A percentile compares a stretch with the other conserved stretches of the same genome.
These are phyloP conservation scores for Gymnopithys bicolor DNA, from an alignment of 2,797 vertebrate species.

Conservation along the genomic window DNA sequence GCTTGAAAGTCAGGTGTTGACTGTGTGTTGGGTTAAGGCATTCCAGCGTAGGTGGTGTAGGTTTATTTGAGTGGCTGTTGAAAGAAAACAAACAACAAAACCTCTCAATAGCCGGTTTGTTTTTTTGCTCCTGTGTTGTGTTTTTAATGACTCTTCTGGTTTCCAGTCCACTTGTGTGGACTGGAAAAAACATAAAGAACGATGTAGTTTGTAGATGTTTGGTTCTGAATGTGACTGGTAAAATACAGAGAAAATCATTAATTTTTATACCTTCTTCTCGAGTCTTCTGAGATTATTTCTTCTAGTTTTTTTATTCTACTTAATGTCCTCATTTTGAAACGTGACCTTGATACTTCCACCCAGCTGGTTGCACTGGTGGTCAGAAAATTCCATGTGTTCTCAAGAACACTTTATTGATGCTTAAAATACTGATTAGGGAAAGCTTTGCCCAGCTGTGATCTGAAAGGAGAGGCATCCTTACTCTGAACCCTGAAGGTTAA, in stretches of 20 bases:
- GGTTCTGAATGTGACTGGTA: not conserved
- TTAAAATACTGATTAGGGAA: not conserved
- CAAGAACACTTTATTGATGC: not conserved
- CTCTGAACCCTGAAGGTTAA: not conserved
- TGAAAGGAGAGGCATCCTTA: not conserved
- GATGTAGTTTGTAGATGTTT: not conserved
- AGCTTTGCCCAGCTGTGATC: not conserved
- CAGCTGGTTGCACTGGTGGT: not conserved
- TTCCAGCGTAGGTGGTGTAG: not conserved
- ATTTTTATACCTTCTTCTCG: not conserved
- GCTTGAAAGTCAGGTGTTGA: not conserved
- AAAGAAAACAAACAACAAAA: slow-evolving; percentile 8
- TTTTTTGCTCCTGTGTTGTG: not conserved
- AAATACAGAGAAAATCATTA: not conserved
- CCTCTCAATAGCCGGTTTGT: not conserved
- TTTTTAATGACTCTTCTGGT: not conserved
- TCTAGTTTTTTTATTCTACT: not conserved
- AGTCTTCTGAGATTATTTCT: not conserved
- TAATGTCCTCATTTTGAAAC: not conserved
- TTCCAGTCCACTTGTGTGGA: not conserved
- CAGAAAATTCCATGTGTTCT: not conserved
- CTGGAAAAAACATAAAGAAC: not conserved
- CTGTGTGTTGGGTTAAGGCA: not conserved
- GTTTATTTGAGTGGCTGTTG: not conserved
- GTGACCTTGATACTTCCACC: not conserved